Evolutionary conservation across 2,113 vertebrate genomes (phyloP).

Genomic region (Pelvicachromis taeniatus): DNA sequence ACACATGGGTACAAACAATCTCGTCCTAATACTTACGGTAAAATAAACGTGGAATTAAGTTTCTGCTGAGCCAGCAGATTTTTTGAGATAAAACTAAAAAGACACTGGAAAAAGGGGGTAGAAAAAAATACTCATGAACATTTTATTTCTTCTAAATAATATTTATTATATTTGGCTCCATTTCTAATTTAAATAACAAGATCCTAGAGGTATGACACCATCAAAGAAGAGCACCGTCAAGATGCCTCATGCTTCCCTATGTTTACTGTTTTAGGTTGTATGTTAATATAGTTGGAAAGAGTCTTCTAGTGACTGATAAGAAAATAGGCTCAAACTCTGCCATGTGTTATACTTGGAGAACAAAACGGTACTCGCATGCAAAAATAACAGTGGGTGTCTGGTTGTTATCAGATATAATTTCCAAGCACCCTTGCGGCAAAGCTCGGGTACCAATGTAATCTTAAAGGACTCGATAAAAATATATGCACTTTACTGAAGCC

Average conservation of each 20-base stretch:
- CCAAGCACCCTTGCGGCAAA: neutral
- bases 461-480: neutral
- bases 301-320: neutral
- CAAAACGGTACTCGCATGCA: neutral
- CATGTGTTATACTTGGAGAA: neutral
- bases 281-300: neutral
- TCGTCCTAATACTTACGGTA: neutral
- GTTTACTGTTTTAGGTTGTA: neutral
- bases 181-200: neutral
- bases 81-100: slow-evolving; percentile 1
- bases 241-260: neutral
- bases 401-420: neutral
- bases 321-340: neutral
- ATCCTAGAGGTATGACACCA: neutral
- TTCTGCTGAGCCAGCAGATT: slow-evolving; percentile 18
- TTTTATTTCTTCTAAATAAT: neutral
- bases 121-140: neutral
- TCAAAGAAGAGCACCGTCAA: neutral
- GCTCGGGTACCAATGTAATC: neutral
- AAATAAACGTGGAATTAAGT: slow-evolving; percentile 24
- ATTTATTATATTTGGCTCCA: neutral
- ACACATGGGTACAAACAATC: slow-evolving; percentile 43
- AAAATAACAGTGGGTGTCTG: neutral
- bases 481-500: neutral
- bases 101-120: neutral